Evolutionary conservation across 2,888 invertebrate genomes (phyloP).

Genomic region (Oligia strigilis): DNA sequence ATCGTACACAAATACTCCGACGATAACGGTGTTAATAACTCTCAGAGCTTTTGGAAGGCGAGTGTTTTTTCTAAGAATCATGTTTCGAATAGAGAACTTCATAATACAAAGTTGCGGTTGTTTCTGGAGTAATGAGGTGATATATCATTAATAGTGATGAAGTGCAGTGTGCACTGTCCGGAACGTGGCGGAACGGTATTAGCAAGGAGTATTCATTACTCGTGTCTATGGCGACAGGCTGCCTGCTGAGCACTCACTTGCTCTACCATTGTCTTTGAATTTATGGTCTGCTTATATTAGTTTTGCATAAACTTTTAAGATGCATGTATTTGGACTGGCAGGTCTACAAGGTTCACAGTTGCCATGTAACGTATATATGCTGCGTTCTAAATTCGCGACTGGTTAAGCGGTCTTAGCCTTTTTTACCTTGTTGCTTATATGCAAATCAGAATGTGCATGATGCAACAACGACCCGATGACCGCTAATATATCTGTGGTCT

Average conservation of each 20-base stretch:
- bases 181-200: slow-evolving; percentile 57
- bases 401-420: not conserved
- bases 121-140: slow-evolving; percentile 23
- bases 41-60: not conserved
- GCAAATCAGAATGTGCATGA: slow-evolving; percentile 24
- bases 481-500: slow-evolving; percentile 35
- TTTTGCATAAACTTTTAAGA: slow-evolving; percentile 24
- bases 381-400: slow-evolving; percentile 13
- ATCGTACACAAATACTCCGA: slow-evolving; percentile 6
- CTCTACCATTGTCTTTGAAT: slow-evolving; percentile 50
- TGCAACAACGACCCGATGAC: slow-evolving; percentile 46
- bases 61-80: not conserved
- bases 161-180: slow-evolving; percentile 41
- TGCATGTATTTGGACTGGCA: slow-evolving; percentile 5
- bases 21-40: slow-evolving; percentile 17
- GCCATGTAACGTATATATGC: slow-evolving; percentile 3
- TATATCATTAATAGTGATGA: slow-evolving; percentile 22
- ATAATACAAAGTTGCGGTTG: not conserved
- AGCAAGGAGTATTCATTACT: slow-evolving; percentile 49
- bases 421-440: slow-evolving; percentile 30
- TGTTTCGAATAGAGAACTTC: not conserved
- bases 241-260: slow-evolving; percentile 35
- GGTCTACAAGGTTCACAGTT: slow-evolving; percentile 3
- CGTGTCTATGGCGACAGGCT: slow-evolving; percentile 47
- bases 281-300: slow-evolving; percentile 24